phyloP scores from a whole-genome alignment of 2,888 invertebrate genomes.

The Tridacna gigas region DNA sequence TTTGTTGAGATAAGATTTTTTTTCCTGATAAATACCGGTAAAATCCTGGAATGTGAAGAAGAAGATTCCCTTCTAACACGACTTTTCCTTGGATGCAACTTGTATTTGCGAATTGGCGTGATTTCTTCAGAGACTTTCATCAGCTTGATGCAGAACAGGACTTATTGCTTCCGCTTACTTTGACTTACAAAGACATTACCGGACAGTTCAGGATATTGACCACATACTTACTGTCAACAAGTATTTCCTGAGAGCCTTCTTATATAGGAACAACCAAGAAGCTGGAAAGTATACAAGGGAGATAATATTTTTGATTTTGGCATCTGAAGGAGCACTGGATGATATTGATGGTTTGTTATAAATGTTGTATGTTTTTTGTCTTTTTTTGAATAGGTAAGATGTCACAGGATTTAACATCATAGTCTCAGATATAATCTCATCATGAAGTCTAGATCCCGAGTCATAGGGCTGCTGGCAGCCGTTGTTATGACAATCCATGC shows the following conservation, averaged over 20 bases:
- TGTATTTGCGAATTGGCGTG: constrained; percentile 13
- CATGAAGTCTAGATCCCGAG: constrained; percentile 45
- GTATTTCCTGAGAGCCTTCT: constrained; percentile 9
- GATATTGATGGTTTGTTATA: constrained; percentile 47
- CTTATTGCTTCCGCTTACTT: constrained; percentile 12
- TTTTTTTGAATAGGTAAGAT: constrained; percentile 67
- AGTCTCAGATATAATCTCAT: constrained; percentile 30
- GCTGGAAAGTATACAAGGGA: constrained; percentile 3
- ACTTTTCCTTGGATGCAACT: too few species aligned
- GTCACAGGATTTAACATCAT: constrained; percentile 61
- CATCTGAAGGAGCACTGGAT: background rate
- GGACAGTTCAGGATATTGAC: constrained; percentile 20
- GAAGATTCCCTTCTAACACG: too few species aligned
- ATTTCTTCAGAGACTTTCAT: constrained; percentile 4
- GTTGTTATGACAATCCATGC: constrained; percentile 33
- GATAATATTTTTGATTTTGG: constrained; percentile 18
- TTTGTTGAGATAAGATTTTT: too few species aligned
- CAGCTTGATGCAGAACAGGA: constrained; percentile 10
- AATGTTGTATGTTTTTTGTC: constrained; percentile 46
- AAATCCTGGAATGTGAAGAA: too few species aligned
- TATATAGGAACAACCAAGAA: background rate
- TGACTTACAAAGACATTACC: constrained; percentile 13
- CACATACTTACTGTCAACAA: background rate
- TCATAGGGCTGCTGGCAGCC: constrained; percentile 56
- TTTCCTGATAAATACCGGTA: too few species aligned